Base-by-base conservation (phyloP, 1,140 invertebrate genomes). In the Bombyx mandarina region DNA sequence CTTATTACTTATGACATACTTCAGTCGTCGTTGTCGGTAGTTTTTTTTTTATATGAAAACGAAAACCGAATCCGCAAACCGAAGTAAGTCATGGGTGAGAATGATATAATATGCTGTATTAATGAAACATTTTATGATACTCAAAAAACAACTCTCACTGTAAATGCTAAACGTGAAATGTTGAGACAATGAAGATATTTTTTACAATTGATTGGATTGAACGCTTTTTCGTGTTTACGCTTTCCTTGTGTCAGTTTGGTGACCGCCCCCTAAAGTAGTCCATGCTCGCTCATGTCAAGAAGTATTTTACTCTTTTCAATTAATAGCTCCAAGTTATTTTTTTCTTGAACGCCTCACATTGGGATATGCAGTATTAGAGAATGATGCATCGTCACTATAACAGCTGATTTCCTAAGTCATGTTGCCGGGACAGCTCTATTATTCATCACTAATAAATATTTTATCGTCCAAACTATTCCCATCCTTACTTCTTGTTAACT, bases 241-340 rank as follows among this genome's bases (percentile, higher is more conserved):
- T 89, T 89, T 89, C 82, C 87, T 89, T 89, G 87, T 89, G 88
- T 88, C 85, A 86, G 82, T 88, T 89, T 89, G 86, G 80, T 88
- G 84, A 85, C 82, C 79, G 76, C 71, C 77, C 84, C 81, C 79
- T 76, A 64, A 18, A 88, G 88, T 89, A 88, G 86, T 79, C 86
- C 86, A 88, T 87, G 86, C 82, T 88, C 86, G 82, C 83, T 85
- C 82, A 83, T 83, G 71, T 86, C 76, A 80, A 76, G 73, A 77
- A 71, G 73, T 83, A 82, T 82, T 84, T 81, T 84, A 76, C 77
- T 85, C 71, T 82, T 83, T 83, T 83, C 68, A 80, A 81, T 79
- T 83, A 86, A 84, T 83, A 79, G 79, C 73, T 82, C 79, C 79
- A 66, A 82, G 66, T 82, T 83, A 82, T 84, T 87, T 84, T 3